These are phyloP conservation scores for Saccopteryx leptura DNA, from an alignment of 2,113 vertebrate genomes.

Conservation along the genomic window DNA sequence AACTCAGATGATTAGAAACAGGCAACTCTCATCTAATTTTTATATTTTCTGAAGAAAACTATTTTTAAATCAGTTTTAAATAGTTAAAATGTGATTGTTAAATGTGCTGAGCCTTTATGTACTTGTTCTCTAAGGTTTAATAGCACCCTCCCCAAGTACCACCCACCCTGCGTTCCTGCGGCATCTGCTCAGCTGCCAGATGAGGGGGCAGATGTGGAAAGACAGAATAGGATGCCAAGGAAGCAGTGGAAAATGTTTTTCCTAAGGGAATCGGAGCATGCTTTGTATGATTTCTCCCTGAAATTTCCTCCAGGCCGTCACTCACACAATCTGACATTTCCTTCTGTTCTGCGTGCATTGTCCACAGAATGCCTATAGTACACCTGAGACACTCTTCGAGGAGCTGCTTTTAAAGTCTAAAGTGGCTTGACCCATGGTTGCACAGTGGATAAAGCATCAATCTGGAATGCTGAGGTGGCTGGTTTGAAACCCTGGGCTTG, in stretches of 20 bases:
- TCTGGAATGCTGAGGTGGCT: too few species aligned
- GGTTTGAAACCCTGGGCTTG: too few species aligned
- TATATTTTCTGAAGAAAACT: constrained; percentile 43
- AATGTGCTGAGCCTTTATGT: not conserved
- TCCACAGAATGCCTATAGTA: not conserved
- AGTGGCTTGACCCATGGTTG: not conserved
- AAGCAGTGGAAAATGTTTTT: not conserved
- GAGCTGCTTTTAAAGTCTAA: not conserved
- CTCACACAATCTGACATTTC: not conserved
- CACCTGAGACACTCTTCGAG: not conserved
- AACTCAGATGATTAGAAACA: constrained; percentile 48
- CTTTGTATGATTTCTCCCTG: not conserved
- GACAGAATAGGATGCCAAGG: not conserved
- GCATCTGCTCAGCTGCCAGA: not conserved
- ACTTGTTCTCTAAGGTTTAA: not conserved
- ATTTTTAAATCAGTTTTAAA: constrained; percentile 22
- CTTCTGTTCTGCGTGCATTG: not conserved
- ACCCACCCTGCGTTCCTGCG: not conserved
- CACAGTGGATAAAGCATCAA: too few species aligned
- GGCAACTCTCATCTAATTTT: not conserved
- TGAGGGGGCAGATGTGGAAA: not conserved
- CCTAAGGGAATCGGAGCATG: not conserved
- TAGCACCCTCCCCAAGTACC: not conserved
- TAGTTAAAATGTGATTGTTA: constrained; percentile 1
- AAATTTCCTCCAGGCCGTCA: not conserved